phyloP scores from a whole-genome alignment of 2,113 vertebrate genomes.

The Macrotis lagotis region DNA sequence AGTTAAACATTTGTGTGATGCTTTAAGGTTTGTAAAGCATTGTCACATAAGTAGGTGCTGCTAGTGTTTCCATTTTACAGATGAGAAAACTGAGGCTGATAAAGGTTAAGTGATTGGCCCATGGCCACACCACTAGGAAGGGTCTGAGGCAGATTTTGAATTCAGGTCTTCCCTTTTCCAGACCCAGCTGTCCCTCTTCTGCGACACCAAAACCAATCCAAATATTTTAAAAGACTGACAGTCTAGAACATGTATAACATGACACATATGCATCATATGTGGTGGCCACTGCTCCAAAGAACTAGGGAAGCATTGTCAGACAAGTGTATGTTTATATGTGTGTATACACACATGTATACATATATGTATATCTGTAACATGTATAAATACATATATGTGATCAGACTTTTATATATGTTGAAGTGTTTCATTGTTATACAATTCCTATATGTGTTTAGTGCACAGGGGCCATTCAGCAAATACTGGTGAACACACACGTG shows the following conservation, averaged over 20 bases:
- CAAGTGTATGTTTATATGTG: neutral
- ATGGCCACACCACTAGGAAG: neutral
- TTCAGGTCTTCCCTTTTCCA: neutral
- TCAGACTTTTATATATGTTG: too few relatives aligned
- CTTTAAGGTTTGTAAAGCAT: neutral
- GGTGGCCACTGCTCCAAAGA: neutral
- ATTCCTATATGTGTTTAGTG: too few relatives aligned
- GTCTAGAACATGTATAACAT: too few relatives aligned
- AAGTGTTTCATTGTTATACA: too few relatives aligned
- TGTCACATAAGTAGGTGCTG: neutral
- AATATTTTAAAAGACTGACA: neutral
- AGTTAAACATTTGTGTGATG: neutral
- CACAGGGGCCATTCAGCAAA: too few relatives aligned
- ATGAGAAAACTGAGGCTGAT: neutral
- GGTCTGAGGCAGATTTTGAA: neutral
- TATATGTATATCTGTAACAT: too few relatives aligned
- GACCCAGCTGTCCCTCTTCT: neutral
- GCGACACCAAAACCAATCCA: neutral
- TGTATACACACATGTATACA: too few relatives aligned
- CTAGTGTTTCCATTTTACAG: neutral
- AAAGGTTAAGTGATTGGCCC: neutral
- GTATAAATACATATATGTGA: too few relatives aligned
- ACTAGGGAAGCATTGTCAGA: neutral
- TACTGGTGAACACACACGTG: too few relatives aligned
- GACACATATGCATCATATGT: neutral